Evolutionary conservation across 2,797 vertebrate species (phyloP).

Genomic region (Notamacropus eugenii): DNA sequence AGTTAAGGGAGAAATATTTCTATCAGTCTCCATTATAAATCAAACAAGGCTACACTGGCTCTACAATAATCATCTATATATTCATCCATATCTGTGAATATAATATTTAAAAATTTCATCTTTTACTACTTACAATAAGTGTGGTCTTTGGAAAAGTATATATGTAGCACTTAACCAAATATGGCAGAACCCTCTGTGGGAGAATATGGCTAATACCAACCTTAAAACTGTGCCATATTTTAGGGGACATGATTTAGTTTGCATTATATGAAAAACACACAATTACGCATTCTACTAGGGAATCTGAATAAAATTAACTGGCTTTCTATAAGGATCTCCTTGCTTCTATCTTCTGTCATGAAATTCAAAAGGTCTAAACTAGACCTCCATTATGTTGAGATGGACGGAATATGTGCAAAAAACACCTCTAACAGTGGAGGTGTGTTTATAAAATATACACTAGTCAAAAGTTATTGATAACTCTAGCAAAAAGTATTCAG

Average conservation of each 20-base stretch:
- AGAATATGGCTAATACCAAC: not conserved
- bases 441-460: slow-evolving; percentile 2
- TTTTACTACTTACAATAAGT: not conserved
- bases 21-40: not conserved
- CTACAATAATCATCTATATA: not conserved
- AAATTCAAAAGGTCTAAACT: not conserved
- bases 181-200: not conserved
- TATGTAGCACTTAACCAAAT: not conserved
- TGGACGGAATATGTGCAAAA: not conserved
- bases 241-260: not conserved
- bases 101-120: not conserved
- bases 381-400: not conserved
- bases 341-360: slow-evolving; percentile 38
- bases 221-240: not conserved
- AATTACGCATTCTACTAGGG: not conserved
- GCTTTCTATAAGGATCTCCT: not conserved
- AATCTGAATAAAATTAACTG: not conserved
- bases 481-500: not conserved
- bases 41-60: not conserved
- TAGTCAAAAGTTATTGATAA: not conserved
- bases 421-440: not conserved
- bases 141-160: not conserved
- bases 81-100: not conserved
- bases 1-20: not conserved
- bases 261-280: not conserved